Base-by-base conservation (phyloP, 2,113 vertebrate genomes). In the Nibea coibor region DNA sequence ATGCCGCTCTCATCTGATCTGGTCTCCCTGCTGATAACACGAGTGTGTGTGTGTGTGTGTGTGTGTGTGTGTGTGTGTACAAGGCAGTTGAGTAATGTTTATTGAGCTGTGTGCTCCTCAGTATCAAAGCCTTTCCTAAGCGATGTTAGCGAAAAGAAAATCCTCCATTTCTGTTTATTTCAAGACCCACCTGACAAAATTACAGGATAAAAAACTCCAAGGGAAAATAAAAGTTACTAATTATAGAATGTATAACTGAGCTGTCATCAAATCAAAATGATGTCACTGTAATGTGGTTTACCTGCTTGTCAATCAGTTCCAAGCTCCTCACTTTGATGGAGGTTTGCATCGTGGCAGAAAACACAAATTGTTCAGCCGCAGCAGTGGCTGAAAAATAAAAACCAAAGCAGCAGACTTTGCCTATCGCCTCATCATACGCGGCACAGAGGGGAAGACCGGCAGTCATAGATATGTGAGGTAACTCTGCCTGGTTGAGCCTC, bases 1-100 rank as follows among this genome's bases (percentile, higher is more conserved):
- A 83, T 16, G 5, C 35, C 20, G 56, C 86, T 80, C 48, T 75
- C 59, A 78, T 90, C 85, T 74, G 81, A 85, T 80, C 79, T 64
- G 76, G 26, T 71, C 67, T 45, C 62, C 48, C 78, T 42, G 39
- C 75, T 82, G 82, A 86, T 85, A 87, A 83, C 72, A 22, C 31
- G 2, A 0, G 31, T 8, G 35, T 42, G 14, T 6, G 43, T 48
- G 15, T 28, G 64, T 48, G 63, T 47, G 22, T 11, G 24, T 26
- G 24, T 26, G 24, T 26, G 7, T 48, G 14, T 4, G 64, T 48
- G 15, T 66, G 64, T 28, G 64, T 48, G 22, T 12, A 10, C 24
- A 20, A 28, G 63, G n/a, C n/a, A 43, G 20, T 26, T 2, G 20
- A 48, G 51, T 50, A 51, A 4, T 72, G 35, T 53, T 53, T 63